Conservation (phyloP, 1,140 invertebrate genomes). For the honey bee (Apis mellifera) region Amel_HAv3.1 CM009942.2:4141001-4141500, state of each 20-base stretch:
- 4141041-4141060: no score
- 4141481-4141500: neutral
- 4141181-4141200: no score
- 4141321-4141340: conserved; percentile 16
- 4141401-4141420: conserved; percentile 23
- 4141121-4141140: no score
- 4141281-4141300: neutral
- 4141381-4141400: conserved; percentile 7
- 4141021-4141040: no score
- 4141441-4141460: neutral
- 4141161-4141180: no score
- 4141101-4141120: no score
- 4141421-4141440: neutral
- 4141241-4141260: neutral
- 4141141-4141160: no score
- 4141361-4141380: conserved; percentile 5
- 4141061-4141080: no score
- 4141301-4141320: neutral
- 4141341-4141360: conserved; percentile 7
- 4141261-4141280: neutral
- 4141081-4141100: no score
- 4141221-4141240: neutral
- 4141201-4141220: neutral
- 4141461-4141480: neutral
- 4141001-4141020: no score